Evolutionary conservation across 2,888 invertebrate genomes (phyloP).

Genomic region (Apamea anceps): DNA sequence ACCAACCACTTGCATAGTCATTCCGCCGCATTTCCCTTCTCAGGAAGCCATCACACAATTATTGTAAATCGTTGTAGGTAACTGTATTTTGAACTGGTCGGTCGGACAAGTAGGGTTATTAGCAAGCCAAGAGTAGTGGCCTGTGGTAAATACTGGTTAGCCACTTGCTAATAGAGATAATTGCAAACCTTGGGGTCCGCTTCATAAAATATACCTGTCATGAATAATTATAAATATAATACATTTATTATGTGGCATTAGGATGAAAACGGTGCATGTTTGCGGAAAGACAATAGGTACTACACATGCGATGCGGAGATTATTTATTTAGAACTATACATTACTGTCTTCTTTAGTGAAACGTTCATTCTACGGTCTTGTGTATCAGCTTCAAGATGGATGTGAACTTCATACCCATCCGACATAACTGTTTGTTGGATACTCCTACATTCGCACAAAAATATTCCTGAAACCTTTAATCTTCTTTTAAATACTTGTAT

Average conservation of each 20-base stretch:
- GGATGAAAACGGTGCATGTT: background rate
- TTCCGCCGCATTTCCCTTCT: background rate
- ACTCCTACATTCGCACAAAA: background rate
- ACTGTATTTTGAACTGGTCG: slow-evolving; percentile 8
- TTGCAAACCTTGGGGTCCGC: slow-evolving; percentile 20
- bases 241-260: background rate
- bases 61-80: background rate
- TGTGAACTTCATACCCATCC: background rate
- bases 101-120: slow-evolving; percentile 25
- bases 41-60: slow-evolving; percentile 19
- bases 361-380: background rate
- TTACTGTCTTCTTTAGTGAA: background rate
- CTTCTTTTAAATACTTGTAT: background rate
- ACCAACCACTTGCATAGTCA: background rate
- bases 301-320: background rate
- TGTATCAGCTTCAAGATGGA: background rate
- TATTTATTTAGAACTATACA: too few species aligned
- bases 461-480: background rate
- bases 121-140: background rate
- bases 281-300: background rate
- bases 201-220: slow-evolving; percentile 17
- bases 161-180: slow-evolving; percentile 31
- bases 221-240: slow-evolving; percentile 1
- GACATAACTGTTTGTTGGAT: background rate
- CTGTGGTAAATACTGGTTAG: slow-evolving; percentile 26